phyloP scores from a whole-genome alignment of 2,888 invertebrate species.

The Abrostola triplasia region DNA sequence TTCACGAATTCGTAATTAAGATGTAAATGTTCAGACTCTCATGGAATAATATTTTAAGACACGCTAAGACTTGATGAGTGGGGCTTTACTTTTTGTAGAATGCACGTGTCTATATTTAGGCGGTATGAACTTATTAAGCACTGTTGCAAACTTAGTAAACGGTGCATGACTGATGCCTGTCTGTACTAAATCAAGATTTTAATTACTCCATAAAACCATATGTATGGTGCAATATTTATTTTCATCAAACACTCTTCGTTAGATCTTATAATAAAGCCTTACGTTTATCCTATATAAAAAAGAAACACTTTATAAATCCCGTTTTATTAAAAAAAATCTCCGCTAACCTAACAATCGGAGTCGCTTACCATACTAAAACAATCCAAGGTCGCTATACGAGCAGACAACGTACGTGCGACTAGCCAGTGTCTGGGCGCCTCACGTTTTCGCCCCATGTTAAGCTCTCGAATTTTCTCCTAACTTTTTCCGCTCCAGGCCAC shows the following conservation, averaged over 20 bases:
- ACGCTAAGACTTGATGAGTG: slow-evolving; percentile 24
- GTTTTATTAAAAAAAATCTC: too few species aligned
- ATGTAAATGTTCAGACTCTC: slow-evolving; percentile 66
- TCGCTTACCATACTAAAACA: slow-evolving; percentile 29
- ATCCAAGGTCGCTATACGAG: slow-evolving; percentile 64
- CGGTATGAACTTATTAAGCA: background rate
- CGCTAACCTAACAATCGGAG: slow-evolving; percentile 25
- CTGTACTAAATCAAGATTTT: too few species aligned
- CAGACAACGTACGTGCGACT: slow-evolving; percentile 47
- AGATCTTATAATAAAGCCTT: too few species aligned
- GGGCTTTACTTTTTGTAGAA: slow-evolving; percentile 23
- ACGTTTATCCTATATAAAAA: too few species aligned
- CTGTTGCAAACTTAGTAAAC: background rate
- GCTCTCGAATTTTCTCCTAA: slow-evolving; percentile 84
- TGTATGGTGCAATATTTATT: too few species aligned
- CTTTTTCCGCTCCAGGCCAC: slow-evolving; percentile 84
- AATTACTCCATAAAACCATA: too few species aligned
- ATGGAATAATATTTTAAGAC: slow-evolving; percentile 49
- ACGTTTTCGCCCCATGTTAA: slow-evolving; percentile 72
- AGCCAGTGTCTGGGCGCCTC: slow-evolving; percentile 65
- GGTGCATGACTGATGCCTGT: background rate
- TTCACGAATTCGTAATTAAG: slow-evolving; percentile 80
- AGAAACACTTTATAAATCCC: too few species aligned
- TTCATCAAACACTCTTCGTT: too few species aligned
- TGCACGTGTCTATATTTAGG: slow-evolving; percentile 9